A percentile compares a stretch with the other conserved stretches of the same genome.
Evolutionary conservation across 2,888 invertebrate species (phyloP).

Genomic region (Cylindroiulus punctatus): DNA sequence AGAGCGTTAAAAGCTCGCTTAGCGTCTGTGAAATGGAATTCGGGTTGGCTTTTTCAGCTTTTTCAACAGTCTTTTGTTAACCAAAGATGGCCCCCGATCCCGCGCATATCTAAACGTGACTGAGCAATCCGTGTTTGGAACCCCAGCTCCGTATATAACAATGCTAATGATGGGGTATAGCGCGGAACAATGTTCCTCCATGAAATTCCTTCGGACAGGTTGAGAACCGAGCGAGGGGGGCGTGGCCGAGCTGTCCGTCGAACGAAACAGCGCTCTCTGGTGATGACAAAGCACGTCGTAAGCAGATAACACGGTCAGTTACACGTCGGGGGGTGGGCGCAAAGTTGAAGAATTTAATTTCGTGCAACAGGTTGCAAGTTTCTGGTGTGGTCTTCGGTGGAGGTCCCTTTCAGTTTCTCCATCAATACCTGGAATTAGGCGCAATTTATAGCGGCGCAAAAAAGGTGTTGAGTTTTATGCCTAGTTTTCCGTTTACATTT

Average conservation of each 20-base stretch:
- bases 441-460: not conserved
- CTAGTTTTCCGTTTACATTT: slow-evolving; percentile 2
- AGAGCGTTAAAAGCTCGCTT: not conserved
- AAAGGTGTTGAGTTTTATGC: slow-evolving; percentile 24
- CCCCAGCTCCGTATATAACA: slow-evolving; percentile 39
- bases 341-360: not conserved
- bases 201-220: not conserved
- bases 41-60: not conserved
- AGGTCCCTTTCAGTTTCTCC: not conserved
- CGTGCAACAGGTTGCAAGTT: not conserved
- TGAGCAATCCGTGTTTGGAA: not conserved
- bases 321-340: slow-evolving; percentile 3
- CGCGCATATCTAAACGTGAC: slow-evolving; percentile 36
- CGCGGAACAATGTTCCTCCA: not conserved
- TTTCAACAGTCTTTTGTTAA: slow-evolving; percentile 31
- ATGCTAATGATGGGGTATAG: slow-evolving; percentile 55
- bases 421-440: slow-evolving; percentile 8
- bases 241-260: not conserved
- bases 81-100: slow-evolving; percentile 12
- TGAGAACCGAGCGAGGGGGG: not conserved
- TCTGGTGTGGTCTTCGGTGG: slow-evolving; percentile 6
- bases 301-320: slow-evolving; percentile 15
- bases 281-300: not conserved
- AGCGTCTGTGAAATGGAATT: slow-evolving; percentile 32
- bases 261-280: slow-evolving; percentile 9